Evolutionary conservation across 2,888 invertebrate species (phyloP).

Genomic region (Liopterus haemorrhoidalis): DNA sequence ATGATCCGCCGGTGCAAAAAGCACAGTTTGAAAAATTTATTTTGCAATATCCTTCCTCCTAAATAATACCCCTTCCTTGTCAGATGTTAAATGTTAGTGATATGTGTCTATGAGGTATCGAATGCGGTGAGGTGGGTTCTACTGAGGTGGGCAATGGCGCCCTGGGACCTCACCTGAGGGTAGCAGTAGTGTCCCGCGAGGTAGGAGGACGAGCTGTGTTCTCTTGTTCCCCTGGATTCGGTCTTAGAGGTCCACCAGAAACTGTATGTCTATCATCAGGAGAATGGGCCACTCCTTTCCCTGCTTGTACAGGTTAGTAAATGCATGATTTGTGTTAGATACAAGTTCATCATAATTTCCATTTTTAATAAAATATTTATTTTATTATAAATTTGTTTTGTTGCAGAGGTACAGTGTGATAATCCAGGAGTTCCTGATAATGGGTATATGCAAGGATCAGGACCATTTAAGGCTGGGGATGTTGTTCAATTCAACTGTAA

Average conservation of each 20-base stretch:
- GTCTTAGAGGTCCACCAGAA: conserved; percentile 66
- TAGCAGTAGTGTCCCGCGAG: conserved; percentile 68
- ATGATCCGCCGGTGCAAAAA: too few relatives aligned
- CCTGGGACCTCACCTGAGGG: conserved; percentile 58
- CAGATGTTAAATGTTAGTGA: too few relatives aligned
- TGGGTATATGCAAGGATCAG: conserved; percentile 71
- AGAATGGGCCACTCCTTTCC: conserved; percentile 73
- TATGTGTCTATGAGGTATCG: conserved; percentile 53
- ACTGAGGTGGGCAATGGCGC: conserved; percentile 41
- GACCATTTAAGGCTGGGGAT: conserved; percentile 76
- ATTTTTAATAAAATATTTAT: background rate
- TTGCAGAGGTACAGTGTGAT: conserved; percentile 72
- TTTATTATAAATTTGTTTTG: conserved; percentile 18
- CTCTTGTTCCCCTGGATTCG: conserved; percentile 72
- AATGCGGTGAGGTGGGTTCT: conserved; percentile 73
- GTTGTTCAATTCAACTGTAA: conserved; percentile 83
- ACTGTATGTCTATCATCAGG: conserved; percentile 71
- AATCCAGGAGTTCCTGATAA: conserved; percentile 67
- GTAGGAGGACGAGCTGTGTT: conserved; percentile 77
- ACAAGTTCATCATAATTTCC: background rate
- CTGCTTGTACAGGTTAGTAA: conserved; percentile 63
- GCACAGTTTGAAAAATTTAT: too few relatives aligned
- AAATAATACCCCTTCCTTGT: too few relatives aligned
- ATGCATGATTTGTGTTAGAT: background rate
- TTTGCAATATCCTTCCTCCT: too few relatives aligned